A percentile compares a stretch with the other conserved stretches of the same genome.
Evolutionary conservation across 2,888 invertebrate species (phyloP).

Genomic region (Frankliniella fusca): DNA sequence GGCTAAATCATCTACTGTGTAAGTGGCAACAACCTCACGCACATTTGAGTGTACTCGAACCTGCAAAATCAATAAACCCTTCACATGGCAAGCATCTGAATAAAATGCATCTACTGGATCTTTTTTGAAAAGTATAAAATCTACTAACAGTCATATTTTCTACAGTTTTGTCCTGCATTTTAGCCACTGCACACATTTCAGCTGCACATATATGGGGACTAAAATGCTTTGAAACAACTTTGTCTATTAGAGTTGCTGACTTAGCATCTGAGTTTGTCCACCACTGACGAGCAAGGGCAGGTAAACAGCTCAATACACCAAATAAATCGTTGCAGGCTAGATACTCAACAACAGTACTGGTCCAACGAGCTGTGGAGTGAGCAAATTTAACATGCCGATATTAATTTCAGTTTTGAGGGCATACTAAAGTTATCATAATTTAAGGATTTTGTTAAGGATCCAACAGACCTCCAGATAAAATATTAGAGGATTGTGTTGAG

Average conservation of each 20-base stretch:
- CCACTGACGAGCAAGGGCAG: conserved; percentile 73
- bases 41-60: conserved; percentile 66
- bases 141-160: conserved; percentile 60
- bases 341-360: conserved; percentile 50
- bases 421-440: not conserved
- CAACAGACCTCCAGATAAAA: conserved; percentile 16
- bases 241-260: conserved; percentile 63
- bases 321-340: conserved; percentile 64
- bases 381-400: not conserved
- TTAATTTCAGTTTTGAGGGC: not conserved
- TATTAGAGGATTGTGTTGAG: not conserved
- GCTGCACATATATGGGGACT: conserved; percentile 62
- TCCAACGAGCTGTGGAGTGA: conserved; percentile 38
- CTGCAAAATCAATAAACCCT: conserved; percentile 49
- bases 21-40: conserved; percentile 74
- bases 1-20: conserved; percentile 74
- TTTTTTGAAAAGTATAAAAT: not conserved
- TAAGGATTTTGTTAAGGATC: too few species aligned
- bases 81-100: conserved; percentile 28
- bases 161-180: conserved; percentile 50
- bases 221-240: conserved; percentile 62
- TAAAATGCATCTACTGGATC: conserved; percentile 27
- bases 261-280: conserved; percentile 64
- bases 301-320: conserved; percentile 60
- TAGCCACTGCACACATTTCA: conserved; percentile 59